Evolutionary conservation across 2,113 vertebrate species (phyloP).

Genomic region (Dasyurus viverrinus): DNA sequence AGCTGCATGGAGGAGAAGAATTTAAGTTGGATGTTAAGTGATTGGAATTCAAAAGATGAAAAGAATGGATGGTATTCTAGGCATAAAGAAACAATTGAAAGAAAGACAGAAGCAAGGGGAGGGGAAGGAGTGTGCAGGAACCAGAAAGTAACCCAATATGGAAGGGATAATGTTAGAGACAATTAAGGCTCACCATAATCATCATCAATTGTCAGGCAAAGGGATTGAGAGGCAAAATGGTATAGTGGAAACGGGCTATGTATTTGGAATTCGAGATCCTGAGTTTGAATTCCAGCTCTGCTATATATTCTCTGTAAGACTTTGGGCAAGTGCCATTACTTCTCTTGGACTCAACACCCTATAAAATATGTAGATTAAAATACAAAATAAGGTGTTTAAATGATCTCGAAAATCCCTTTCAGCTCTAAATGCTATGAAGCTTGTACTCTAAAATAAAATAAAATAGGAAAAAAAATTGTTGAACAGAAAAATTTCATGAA

Average conservation of each 20-base stretch:
- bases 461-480: background rate
- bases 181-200: too few relatives aligned
- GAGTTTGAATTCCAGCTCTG: background rate
- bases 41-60: background rate
- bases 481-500: background rate
- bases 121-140: background rate
- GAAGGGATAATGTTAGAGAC: background rate
- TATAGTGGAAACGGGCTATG: background rate
- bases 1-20: background rate
- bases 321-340: background rate
- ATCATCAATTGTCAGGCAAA: background rate
- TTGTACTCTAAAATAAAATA: background rate
- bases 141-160: background rate
- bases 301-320: background rate
- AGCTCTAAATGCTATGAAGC: background rate
- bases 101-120: background rate
- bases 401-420: background rate
- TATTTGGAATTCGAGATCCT: background rate
- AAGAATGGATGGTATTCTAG: background rate
- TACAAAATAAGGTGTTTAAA: background rate
- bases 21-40: background rate
- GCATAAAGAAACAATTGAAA: background rate
- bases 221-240: background rate
- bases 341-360: background rate
- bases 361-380: too few relatives aligned